Base-by-base conservation (phyloP, 1,140 invertebrate genomes). In the Antheraea mylitta region DNA sequence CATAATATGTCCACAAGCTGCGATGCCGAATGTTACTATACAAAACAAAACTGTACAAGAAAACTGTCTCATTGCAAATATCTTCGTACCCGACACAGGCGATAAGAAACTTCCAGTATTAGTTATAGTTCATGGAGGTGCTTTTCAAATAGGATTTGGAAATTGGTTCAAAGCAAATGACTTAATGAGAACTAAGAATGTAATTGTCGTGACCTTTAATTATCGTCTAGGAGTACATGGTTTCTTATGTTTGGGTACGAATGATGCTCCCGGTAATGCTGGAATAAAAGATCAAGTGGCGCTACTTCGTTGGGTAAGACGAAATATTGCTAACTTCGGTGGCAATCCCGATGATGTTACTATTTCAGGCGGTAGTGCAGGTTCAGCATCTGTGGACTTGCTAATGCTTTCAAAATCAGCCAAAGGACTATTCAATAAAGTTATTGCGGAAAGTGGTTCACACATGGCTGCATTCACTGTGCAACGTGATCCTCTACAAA, bases 31-130 rank as follows among this genome's bases (percentile, higher is more conserved):
- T 16, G 5, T 59, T 58, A 13, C 5, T 59, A 16, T 53, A 53
- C 8, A 18, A n/a, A 37, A 37, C 18, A 66, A 63, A 66, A 63
- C 42, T 9, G 60, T 67, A 3, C 70, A 78, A 71, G 87, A 90
- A 76, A 71, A 89, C 68, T 90, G 87, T 58, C 77, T 90, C 0
- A 72, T 86, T 18, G 79, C 78, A 38, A 87, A 86, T 71, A 66
- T 90, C 7, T 89, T 76, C 64, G 80, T 80, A 7, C 86, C 85
- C 9, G 70, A 89, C 37, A 86, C 78, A 10, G 60, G 76, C 4
- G 42, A 79, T 18, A 79, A 78, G n/a, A 81, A 86, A 10, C 58
- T 89, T 30, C 81, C 88, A 6, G 86, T 90, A 0, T 42, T 90
- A 11, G 83, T 89, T 8, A 68, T 72, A 22, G 73, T 85, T 16